Evolutionary conservation across 1,140 invertebrate genomes (phyloP).

Genomic region (Trichomalopsis sarcophagae): DNA sequence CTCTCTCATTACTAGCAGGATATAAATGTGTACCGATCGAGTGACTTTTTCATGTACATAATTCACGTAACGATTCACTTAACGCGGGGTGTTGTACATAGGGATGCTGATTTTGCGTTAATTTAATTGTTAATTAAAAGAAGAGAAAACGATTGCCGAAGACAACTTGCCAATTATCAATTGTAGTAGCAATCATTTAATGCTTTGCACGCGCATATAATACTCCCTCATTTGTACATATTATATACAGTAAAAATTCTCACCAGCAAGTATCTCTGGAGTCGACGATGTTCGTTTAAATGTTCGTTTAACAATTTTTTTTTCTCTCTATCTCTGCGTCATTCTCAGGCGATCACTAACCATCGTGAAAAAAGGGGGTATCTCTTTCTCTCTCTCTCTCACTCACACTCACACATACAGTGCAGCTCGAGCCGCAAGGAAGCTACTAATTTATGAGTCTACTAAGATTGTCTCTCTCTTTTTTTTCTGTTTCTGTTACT

Average conservation of each 20-base stretch:
- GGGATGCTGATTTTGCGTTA: neutral
- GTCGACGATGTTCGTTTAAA: no score
- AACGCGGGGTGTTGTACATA: neutral
- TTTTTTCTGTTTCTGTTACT: constrained; percentile 75
- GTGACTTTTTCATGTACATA: constrained; percentile 24
- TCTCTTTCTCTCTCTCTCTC: no score
- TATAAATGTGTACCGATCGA: neutral
- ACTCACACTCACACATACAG: neutral
- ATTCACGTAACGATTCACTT: neutral
- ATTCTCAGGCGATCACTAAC: neutral
- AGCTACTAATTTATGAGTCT: constrained; percentile 59
- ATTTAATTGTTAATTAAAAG: no score
- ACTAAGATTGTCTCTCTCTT: constrained; percentile 75
- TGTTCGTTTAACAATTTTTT: constrained; percentile 1
- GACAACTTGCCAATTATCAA: neutral
- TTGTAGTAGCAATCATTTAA: neutral
- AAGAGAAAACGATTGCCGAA: neutral
- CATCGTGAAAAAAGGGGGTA: neutral
- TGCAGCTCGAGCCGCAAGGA: constrained; percentile 42
- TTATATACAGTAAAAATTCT: neutral
- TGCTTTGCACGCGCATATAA: no score
- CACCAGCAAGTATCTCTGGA: no score
- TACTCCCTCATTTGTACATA: neutral
- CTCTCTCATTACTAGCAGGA: neutral
- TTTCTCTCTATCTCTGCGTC: neutral